phyloP scores from a whole-genome alignment of 2,113 vertebrate genomes.

The Lycocorax pyrrhopterus region DNA sequence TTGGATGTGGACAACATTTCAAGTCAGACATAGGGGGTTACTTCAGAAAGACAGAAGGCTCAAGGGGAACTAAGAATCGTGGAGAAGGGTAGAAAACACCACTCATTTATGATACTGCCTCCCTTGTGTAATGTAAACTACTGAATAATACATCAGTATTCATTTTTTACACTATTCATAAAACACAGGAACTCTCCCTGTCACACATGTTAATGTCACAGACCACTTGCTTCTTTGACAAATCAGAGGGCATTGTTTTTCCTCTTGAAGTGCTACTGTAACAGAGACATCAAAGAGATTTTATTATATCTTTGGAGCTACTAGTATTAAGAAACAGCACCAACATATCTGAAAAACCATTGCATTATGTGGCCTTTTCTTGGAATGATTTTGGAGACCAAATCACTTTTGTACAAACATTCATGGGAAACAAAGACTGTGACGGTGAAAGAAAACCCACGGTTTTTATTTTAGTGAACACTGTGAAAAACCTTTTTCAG shows the following conservation, averaged over 20 bases:
- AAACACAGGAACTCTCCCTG: neutral
- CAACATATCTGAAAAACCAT: neutral
- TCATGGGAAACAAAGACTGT: neutral
- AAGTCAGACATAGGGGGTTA: neutral
- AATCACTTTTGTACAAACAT: neutral
- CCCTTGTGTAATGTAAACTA: neutral
- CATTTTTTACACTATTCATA: neutral
- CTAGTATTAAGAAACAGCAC: neutral
- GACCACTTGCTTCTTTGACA: neutral
- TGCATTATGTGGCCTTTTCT: neutral
- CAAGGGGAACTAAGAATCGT: neutral
- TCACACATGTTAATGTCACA: neutral
- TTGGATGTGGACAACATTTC: neutral
- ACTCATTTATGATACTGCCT: neutral
- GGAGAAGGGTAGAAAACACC: neutral
- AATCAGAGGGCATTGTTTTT: neutral
- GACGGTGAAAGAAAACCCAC: neutral
- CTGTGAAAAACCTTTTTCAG: neutral
- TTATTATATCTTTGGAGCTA: neutral
- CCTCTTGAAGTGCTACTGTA: neutral
- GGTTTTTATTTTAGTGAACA: neutral
- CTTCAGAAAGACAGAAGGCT: neutral
- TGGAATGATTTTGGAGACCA: neutral
- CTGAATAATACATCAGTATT: neutral
- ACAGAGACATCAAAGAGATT: neutral